Conservation (phyloP, 2,888 invertebrate genomes). For the Rhagium mordax region DNA sequence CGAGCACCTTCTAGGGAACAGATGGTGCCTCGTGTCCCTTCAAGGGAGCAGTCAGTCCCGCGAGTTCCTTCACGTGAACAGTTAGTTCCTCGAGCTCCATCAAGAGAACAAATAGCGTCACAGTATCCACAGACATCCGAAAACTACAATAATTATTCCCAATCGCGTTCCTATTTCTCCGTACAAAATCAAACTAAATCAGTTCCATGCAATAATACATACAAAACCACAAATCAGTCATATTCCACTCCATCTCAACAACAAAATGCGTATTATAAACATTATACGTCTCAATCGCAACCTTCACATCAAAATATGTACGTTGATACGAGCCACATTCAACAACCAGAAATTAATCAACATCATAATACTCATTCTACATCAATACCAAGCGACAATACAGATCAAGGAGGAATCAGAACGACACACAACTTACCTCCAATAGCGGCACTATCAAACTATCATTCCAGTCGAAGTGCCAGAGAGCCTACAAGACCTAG, state of each 20-base stretch:
- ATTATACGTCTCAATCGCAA: constrained; percentile 47
- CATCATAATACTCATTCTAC: constrained; percentile 28
- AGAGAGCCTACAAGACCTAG: constrained; percentile 59
- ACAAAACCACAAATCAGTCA: constrained; percentile 43
- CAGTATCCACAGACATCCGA: constrained; percentile 48
- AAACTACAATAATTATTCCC: constrained; percentile 50
- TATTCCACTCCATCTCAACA: constrained; percentile 40
- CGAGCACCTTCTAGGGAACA: constrained; percentile 54
- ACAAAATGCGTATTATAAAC: constrained; percentile 48
- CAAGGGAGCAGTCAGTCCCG: constrained; percentile 46
- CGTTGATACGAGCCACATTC: constrained; percentile 27
- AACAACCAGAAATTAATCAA: constrained; percentile 4
- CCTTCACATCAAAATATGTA: constrained; percentile 31
- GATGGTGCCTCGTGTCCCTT: constrained; percentile 45
- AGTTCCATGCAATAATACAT: constrained; percentile 44
- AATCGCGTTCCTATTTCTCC: constrained; percentile 57
- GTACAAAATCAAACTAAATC: constrained; percentile 54
- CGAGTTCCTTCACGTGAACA: constrained; percentile 45
- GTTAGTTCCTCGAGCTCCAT: constrained; percentile 49
- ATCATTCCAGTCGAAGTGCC: constrained; percentile 69
- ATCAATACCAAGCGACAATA: constrained; percentile 30
- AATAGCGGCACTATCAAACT: constrained; percentile 71
- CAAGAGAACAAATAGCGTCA: constrained; percentile 47
- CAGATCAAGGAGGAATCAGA: constrained; percentile 56
- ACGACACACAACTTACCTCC: constrained; percentile 73